These are phyloP conservation scores for Ptychadena robeensis DNA, from an alignment of 2,797 vertebrate species.

Conservation along the genomic window DNA sequence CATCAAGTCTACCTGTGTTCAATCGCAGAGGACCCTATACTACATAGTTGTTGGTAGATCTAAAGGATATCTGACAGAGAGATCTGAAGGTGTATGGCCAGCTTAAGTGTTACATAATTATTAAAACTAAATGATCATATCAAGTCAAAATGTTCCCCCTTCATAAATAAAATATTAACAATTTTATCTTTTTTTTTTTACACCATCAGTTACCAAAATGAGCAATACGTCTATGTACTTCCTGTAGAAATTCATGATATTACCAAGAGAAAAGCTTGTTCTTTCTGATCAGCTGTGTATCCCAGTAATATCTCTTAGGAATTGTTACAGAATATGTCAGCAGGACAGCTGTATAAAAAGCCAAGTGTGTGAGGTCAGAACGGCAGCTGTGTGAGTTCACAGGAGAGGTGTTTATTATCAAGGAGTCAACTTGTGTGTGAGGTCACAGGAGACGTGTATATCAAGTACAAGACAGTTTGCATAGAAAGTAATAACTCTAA, in stretches of 20 bases:
- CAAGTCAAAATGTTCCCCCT: neutral
- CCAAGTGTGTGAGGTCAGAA: conserved; percentile 55
- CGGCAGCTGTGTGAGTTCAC: conserved; percentile 51
- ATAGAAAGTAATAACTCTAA: conserved; percentile 49
- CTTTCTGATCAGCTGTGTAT: neutral
- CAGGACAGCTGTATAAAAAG: conserved; percentile 27
- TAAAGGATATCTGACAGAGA: no score
- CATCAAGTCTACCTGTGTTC: no score
- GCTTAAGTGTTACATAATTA: neutral
- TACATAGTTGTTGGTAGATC: no score
- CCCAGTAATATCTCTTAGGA: conserved; percentile 24
- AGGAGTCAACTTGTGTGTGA: conserved; percentile 34
- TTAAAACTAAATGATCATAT: neutral
- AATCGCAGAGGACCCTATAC: no score
- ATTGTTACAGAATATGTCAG: conserved; percentile 42
- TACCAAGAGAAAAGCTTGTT: neutral
- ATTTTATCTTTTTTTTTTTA: no score
- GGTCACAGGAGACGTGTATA: conserved; percentile 35
- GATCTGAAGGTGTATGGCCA: neutral
- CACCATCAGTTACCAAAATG: neutral
- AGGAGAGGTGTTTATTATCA: conserved; percentile 46
- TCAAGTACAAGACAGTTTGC: conserved; percentile 1
- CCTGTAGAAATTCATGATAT: neutral
- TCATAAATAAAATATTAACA: neutral
- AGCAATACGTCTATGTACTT: neutral